phyloP scores from a whole-genome alignment of 2,113 vertebrate genomes.

The Megaceryle torquata region DNA sequence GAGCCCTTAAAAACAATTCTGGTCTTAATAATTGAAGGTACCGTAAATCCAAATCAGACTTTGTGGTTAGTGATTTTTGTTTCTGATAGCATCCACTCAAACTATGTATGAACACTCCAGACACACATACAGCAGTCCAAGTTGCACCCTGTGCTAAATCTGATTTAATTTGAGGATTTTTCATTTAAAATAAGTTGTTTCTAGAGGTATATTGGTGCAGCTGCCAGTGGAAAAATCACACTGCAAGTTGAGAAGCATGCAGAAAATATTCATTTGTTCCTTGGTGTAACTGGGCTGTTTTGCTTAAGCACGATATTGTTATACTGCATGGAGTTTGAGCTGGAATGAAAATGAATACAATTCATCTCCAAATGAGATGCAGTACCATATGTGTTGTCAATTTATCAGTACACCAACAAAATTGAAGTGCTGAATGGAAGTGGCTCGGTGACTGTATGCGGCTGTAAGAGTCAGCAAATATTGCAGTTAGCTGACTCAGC shows the following conservation, averaged over 20 bases:
- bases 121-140: background rate
- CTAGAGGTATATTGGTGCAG: background rate
- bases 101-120: background rate
- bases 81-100: background rate
- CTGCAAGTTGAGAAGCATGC: background rate
- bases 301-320: background rate
- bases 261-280: background rate
- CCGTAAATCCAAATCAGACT: background rate
- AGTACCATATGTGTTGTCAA: background rate
- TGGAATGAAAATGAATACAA: background rate
- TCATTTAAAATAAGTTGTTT: background rate
- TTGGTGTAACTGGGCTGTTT: background rate
- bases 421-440: background rate
- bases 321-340: background rate
- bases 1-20: background rate
- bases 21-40: background rate
- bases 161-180: background rate
- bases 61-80: background rate
- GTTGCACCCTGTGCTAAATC: background rate
- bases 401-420: constrained; percentile 17
- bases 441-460: background rate
- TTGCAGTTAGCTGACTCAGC: constrained; percentile 51
- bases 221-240: background rate
- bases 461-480: constrained; percentile 53
- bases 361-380: constrained; percentile 34